Base-by-base conservation (phyloP, 2,888 invertebrate species). In the Mamestra brassicae region DNA sequence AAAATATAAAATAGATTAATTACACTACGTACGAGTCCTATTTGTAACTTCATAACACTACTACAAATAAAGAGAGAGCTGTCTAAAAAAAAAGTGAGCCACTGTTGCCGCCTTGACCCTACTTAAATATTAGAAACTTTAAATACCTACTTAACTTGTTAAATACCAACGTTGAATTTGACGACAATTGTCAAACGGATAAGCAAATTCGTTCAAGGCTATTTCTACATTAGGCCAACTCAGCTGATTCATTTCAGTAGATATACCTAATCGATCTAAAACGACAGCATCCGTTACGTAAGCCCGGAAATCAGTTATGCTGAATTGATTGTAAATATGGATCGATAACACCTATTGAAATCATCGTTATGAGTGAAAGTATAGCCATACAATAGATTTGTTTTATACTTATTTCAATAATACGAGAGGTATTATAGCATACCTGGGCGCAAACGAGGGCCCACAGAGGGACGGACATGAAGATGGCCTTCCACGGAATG, bases 371-470 rank as follows among this genome's bases (percentile, higher is more conserved):
- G 42, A 58, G 50, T 63, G 64, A 38, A 66, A 71, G 26, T 76
- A 58, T 52, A 71, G 52, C 26, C 17, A 13, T 58, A 78, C 75
- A 63, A 81, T 66, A 57, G 58, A 67, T 75, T 58, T 65, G 66
- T 81, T 81, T 57, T 68, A 61, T n/a, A 64, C n/a, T 71, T 65
- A 45, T 50, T 55, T 62, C 42, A 76, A 69, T 72, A 63, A 62
- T 67, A 62, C 47, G 36, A 47, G 42, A 60, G 57, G 45, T 36
- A 57, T 54, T 17, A 50, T 11, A 57, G 15, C 76, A 85, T 89
- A 97, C 97, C 95, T 98, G 98, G 80, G 98, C 98, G 65, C 97
- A 97, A 15, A 98, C 97, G n/a, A 98, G 91, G 0, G 98, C 98
- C 97, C 98, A 97, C 73, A 98, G 94, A 0, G 98, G 98, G 4